Conservation (phyloP, 2,888 invertebrate species). For the Dicycla oo region DNA sequence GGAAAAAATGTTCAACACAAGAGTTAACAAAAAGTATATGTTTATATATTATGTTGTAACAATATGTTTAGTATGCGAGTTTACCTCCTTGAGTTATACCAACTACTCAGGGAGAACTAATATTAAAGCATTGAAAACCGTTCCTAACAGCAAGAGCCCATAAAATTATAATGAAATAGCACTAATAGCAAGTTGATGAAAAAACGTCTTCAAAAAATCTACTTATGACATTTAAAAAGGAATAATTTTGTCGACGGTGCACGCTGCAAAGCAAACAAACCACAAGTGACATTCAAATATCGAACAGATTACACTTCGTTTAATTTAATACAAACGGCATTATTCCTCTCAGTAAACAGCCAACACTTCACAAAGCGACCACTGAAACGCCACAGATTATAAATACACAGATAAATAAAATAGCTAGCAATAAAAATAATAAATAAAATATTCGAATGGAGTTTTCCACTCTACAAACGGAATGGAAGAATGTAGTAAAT, state of each 20-base stretch:
- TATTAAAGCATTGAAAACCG: not conserved
- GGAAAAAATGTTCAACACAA: too few species aligned
- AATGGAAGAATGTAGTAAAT: conserved; percentile 5
- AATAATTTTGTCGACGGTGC: not conserved
- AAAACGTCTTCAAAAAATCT: not conserved
- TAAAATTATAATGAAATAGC: not conserved
- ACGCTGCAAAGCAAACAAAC: not conserved
- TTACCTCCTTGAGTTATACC: too few species aligned
- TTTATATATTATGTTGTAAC: too few species aligned
- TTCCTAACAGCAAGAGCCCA: not conserved
- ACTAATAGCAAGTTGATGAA: not conserved
- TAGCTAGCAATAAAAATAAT: conserved; percentile 8
- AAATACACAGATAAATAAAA: not conserved
- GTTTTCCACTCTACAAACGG: conserved; percentile 9
- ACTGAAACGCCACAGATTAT: conserved; percentile 25
- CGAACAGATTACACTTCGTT: not conserved
- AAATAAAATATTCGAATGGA: conserved; percentile 11
- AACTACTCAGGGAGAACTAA: too few species aligned
- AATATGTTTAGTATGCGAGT: too few species aligned
- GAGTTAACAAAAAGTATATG: too few species aligned
- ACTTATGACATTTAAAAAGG: not conserved
- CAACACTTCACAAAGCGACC: not conserved
- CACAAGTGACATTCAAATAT: not conserved
- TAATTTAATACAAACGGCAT: not conserved
- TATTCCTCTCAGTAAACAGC: not conserved